A percentile compares a stretch with the other conserved stretches of the same genome.
Evolutionary conservation across 2,113 vertebrate genomes (phyloP).

Genomic region (Progne subis): DNA sequence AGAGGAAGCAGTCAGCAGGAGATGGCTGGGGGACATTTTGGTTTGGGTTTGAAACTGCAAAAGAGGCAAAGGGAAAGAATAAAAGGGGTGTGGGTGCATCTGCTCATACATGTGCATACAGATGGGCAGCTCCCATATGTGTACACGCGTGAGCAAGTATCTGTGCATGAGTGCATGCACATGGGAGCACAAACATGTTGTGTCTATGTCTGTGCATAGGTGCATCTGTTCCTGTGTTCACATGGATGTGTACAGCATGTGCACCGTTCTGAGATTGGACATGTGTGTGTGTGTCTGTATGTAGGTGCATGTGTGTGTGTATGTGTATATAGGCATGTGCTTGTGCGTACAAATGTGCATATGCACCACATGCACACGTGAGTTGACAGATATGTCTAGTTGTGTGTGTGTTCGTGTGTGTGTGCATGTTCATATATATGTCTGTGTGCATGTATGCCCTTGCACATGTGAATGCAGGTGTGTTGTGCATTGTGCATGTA

Average conservation of each 20-base stretch:
- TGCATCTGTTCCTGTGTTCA: background rate
- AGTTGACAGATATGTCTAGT: background rate
- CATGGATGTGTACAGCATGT: background rate
- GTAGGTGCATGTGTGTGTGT: background rate
- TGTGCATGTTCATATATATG: background rate
- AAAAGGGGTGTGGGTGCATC: fast-evolving
- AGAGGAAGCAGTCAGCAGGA: background rate
- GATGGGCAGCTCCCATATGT: background rate
- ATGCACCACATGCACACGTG: fast-evolving
- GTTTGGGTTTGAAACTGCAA: background rate
- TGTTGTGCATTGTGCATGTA: fast-evolving
- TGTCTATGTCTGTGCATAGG: background rate
- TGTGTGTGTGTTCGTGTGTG: too few relatives aligned
- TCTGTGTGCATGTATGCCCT: background rate
- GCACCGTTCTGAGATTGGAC: background rate
- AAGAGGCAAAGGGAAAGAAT: background rate
- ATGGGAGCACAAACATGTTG: background rate
- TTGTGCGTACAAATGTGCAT: background rate
- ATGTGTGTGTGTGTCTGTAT: background rate
- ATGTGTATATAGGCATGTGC: background rate
- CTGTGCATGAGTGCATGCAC: background rate
- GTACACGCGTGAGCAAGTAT: background rate
- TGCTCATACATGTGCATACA: background rate
- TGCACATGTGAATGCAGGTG: background rate
- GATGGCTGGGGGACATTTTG: background rate